Percentiles rank a stretch among this genome's conserved stretches.
phyloP scores from a whole-genome alignment of 1,140 invertebrate species.

The Platyura marginata region DNA sequence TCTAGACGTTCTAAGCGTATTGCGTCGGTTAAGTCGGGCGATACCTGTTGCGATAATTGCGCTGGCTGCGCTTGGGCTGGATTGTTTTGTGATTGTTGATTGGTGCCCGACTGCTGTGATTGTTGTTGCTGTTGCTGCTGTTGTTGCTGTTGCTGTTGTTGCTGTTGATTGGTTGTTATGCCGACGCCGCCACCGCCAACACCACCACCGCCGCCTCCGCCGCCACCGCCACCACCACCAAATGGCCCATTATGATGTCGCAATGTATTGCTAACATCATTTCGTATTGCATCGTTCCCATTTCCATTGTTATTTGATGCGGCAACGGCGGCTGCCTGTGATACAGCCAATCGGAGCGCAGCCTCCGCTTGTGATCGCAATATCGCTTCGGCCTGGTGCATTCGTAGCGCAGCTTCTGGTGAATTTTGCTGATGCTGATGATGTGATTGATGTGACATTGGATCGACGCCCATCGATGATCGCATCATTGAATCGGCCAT shows the following conservation, averaged over 20 bases:
- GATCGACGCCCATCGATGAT: conserved; percentile 6
- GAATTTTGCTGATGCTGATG: conserved; percentile 35
- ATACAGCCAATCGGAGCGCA: conserved; percentile 57
- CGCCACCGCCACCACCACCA: neutral
- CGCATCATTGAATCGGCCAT: conserved; percentile 18
- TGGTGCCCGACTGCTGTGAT: conserved; percentile 25
- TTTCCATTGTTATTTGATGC: conserved; percentile 15
- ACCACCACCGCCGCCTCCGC: neutral
- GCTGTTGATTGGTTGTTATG: conserved; percentile 3
- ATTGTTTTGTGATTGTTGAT: conserved; percentile 25
- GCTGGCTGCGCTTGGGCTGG: conserved; percentile 1
- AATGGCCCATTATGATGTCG: conserved; percentile 3
- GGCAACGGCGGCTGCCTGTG: conserved; percentile 30
- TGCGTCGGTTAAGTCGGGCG: conserved; percentile 44
- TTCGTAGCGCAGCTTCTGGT: conserved; percentile 47
- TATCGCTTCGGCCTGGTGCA: conserved; percentile 60
- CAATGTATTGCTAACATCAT: neutral
- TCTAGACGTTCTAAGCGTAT: conserved; percentile 57
- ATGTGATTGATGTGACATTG: conserved; percentile 18
- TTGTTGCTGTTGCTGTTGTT: conserved; percentile 11
- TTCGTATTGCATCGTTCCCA: conserved; percentile 12
- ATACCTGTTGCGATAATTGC: conserved; percentile 29
- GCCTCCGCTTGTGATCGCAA: conserved; percentile 66
- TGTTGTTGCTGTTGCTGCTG: conserved; percentile 26
- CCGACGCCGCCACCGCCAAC: neutral